Conservation (phyloP, 2,797 vertebrate species). For the Pampus argenteus region DNA sequence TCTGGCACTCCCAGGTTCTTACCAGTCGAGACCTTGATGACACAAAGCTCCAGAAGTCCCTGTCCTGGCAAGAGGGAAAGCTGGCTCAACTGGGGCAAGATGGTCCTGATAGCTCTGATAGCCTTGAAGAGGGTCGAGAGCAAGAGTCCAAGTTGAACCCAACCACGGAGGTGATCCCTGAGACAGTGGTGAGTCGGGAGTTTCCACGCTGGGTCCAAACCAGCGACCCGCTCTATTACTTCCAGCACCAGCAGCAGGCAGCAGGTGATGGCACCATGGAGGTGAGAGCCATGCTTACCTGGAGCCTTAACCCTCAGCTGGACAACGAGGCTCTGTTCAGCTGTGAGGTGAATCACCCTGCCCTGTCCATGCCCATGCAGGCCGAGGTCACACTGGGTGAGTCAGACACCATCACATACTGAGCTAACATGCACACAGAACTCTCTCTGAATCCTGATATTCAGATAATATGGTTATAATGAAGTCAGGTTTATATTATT, state of each 20-base stretch:
- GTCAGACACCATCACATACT: conserved; percentile 41
- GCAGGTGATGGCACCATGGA: conserved; percentile 90
- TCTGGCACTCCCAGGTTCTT: conserved; percentile 79
- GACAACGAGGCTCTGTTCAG: conserved; percentile 96
- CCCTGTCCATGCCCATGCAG: conserved; percentile 97
- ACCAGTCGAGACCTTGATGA: conserved; percentile 89
- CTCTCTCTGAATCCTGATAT: background rate
- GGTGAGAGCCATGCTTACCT: conserved; percentile 91
- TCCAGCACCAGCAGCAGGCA: conserved; percentile 86
- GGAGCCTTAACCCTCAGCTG: conserved; percentile 94
- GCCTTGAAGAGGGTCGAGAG: background rate
- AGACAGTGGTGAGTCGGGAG: conserved; percentile 93
- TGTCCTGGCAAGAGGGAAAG: conserved; percentile 79
- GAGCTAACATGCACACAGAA: conserved; percentile 4
- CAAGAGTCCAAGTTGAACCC: conserved; percentile 55
- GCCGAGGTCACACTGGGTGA: conserved; percentile 93
- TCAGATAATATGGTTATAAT: background rate
- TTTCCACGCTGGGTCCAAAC: conserved; percentile 94
- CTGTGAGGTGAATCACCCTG: conserved; percentile 96
- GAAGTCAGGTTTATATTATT: background rate
- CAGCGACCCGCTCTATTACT: conserved; percentile 90
- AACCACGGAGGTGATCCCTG: conserved; percentile 87
- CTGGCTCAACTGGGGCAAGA: conserved; percentile 71
- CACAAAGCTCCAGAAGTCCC: conserved; percentile 89
- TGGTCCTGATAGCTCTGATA: conserved; percentile 47